Evolutionary conservation across 2,888 invertebrate genomes (phyloP), one percentile per base, ranked within the genome.

Genomic region (Drosophila koepferae): DNA sequence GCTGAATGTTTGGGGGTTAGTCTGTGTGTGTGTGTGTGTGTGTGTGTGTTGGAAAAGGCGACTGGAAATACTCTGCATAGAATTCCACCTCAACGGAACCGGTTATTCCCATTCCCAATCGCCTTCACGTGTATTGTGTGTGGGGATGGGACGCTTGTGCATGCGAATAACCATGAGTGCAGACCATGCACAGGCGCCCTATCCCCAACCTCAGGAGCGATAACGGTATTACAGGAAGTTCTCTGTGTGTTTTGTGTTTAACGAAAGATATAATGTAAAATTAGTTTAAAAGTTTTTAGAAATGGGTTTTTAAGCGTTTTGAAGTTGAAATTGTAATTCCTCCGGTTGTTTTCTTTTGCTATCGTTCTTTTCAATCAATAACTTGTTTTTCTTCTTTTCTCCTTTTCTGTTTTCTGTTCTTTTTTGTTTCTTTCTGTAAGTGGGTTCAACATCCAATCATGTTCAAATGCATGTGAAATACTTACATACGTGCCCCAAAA

Each of bases 241-340:
- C 18, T 55, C 23, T 54, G 65, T 82, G 86, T 82, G 86, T 72
- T 66, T 82, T 72, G 86, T 80, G 76, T 76, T 59, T 65, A 80
- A 84, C 82, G 72, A 71, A 81, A 80, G 71, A 76, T 69, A 28
- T 82, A 86, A 86, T 75, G 79, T 89, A 83, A 88, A 89, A 90
- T 83, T 72, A 89, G 63, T 81, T 86, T 72, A 71, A 90, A 87
- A 90, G 68, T 71, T 65, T 81, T 89, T 71, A 80, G 86, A 86
- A 90, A 90, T 90, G 77, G 28, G 6, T 86, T 85, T 85, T 77
- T 87, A 88, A 90, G 90, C 90, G 90, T 81, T 87, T 86, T 90
- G 75, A 87, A 88, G 88, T 90, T 89, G 86, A 90, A 87, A 89
- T 88, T 88, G 89, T 87, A 89, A 77, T 89, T 82, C 85, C 77